Conservation (phyloP, 2,888 invertebrate species). For the Iselma pallidipennis region DNA sequence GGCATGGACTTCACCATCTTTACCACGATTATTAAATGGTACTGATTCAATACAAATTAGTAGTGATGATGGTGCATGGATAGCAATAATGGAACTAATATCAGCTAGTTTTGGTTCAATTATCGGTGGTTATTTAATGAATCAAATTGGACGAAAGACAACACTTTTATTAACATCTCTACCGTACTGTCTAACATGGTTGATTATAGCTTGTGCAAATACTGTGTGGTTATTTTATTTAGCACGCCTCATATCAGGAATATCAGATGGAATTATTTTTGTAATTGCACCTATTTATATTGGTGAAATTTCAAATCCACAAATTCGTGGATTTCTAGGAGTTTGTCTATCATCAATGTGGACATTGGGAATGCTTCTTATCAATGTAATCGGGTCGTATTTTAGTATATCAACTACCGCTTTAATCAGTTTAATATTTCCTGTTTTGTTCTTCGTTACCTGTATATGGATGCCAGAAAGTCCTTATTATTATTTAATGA, state of each 20-base stretch:
- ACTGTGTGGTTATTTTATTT: conserved; percentile 63
- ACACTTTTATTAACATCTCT: conserved; percentile 62
- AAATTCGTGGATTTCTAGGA: conserved; percentile 65
- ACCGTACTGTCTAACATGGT: conserved; percentile 67
- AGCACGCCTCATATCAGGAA: conserved; percentile 59
- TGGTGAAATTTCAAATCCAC: conserved; percentile 64
- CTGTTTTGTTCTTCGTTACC: conserved; percentile 12
- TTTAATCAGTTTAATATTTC: conserved; percentile 16
- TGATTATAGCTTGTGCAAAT: conserved; percentile 64
- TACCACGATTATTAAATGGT: conserved; percentile 55
- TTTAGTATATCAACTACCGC: conserved; percentile 14
- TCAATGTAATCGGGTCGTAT: conserved; percentile 63
- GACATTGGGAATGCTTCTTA: conserved; percentile 63
- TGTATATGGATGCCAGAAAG: conserved; percentile 25
- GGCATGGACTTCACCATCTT: conserved; percentile 68
- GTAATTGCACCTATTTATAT: conserved; percentile 63
- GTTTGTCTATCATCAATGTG: conserved; percentile 62
- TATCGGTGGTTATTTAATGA: conserved; percentile 65
- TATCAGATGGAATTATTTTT: conserved; percentile 58
- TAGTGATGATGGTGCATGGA: conserved; percentile 62
- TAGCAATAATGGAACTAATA: conserved; percentile 65
- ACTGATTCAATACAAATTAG: conserved; percentile 46
- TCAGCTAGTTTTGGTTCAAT: conserved; percentile 66
- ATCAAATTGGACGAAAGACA: conserved; percentile 65
- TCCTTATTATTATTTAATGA: conserved; percentile 19